phyloP scores from a whole-genome alignment of 2,888 invertebrate genomes.

The Hydropsyche betteni region DNA sequence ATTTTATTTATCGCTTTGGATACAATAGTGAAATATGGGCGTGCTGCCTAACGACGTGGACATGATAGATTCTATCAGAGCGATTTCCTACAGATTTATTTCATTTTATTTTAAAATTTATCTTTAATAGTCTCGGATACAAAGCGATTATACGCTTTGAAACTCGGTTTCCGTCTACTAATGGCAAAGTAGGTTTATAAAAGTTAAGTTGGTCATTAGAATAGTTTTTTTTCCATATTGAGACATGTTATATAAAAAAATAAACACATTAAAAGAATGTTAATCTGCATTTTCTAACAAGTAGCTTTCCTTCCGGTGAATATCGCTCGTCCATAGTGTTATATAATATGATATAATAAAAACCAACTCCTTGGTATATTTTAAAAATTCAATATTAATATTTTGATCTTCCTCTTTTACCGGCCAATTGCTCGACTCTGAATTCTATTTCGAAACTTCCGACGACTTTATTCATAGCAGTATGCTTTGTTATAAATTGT shows the following conservation, averaged over 20 bases:
- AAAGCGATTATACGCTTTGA: not conserved
- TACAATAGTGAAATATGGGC: constrained; percentile 8
- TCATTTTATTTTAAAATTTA: too few relatives aligned
- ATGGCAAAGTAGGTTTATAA: not conserved
- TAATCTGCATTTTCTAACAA: constrained; percentile 16
- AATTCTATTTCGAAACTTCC: not conserved
- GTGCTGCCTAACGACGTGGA: not conserved
- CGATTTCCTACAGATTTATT: too few relatives aligned
- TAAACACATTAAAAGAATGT: constrained; percentile 9
- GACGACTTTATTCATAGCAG: not conserved
- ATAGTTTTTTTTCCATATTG: not conserved
- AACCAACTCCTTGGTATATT: not conserved
- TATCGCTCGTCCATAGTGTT: not conserved
- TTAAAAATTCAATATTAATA: not conserved
- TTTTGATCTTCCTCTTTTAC: not conserved
- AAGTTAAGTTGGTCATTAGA: not conserved
- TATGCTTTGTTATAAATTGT: not conserved
- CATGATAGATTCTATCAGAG: not conserved
- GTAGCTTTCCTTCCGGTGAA: constrained; percentile 15
- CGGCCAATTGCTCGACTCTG: not conserved
- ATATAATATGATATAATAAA: not conserved
- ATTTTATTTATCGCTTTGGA: not conserved
- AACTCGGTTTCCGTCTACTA: not conserved
- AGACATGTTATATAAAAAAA: not conserved
- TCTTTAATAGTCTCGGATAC: not conserved